phyloP scores from a whole-genome alignment of 2,113 vertebrate species.

The Tinamus guttatus region DNA sequence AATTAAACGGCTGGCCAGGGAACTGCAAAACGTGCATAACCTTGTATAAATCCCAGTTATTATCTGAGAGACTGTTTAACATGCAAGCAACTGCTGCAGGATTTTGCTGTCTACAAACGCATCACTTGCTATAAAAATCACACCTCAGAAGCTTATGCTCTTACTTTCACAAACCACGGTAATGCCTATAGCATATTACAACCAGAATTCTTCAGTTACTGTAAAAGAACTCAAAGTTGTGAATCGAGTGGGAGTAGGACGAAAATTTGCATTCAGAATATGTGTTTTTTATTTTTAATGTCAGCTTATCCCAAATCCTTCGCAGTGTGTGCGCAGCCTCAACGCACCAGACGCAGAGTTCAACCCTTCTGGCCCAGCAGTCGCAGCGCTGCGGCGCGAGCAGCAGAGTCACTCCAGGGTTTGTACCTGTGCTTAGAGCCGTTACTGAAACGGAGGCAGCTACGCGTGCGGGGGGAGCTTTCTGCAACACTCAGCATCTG shows the following conservation, averaged over 20 bases:
- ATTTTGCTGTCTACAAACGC: conserved; percentile 8
- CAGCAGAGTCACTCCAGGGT: background rate
- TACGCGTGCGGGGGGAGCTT: background rate
- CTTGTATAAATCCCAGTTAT: background rate
- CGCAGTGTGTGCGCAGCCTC: background rate
- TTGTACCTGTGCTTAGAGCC: background rate
- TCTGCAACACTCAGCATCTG: background rate
- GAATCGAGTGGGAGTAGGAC: background rate
- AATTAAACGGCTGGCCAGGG: background rate
- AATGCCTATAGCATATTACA: background rate
- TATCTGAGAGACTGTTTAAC: background rate
- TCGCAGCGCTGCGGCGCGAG: too few relatives aligned
- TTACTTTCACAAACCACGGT: background rate
- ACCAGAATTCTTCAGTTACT: background rate
- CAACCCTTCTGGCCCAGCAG: background rate
- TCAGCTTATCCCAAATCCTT: background rate
- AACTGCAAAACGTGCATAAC: background rate
- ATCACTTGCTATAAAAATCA: background rate
- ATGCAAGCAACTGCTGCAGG: background rate
- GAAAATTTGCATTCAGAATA: background rate
- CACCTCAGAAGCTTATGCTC: background rate
- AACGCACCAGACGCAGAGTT: background rate
- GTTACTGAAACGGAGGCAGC: background rate
- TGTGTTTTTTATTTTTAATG: background rate
- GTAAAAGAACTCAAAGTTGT: background rate